Percentiles rank a stretch among this genome's conserved stretches.
phyloP scores from a whole-genome alignment of 2,888 invertebrate genomes.

The Lycaena phlaeas region DNA sequence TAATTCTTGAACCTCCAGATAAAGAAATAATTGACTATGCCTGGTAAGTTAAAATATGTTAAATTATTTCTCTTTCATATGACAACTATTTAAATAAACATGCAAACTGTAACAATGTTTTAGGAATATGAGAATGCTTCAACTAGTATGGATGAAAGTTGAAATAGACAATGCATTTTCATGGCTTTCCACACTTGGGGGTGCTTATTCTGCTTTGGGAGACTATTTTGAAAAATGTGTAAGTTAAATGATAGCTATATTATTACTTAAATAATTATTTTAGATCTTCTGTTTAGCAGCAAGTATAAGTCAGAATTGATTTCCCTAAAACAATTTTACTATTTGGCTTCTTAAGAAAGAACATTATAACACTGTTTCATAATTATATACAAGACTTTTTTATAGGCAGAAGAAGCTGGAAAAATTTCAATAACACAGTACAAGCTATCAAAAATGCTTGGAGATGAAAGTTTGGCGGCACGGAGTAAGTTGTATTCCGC shows the following conservation, averaged over 20 bases:
- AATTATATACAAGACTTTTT: too few species aligned
- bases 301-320: too few species aligned
- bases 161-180: constrained; percentile 91
- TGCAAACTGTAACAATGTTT: too few species aligned
- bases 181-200: constrained; percentile 96
- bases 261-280: too few species aligned
- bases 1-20: constrained; percentile 72
- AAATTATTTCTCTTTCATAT: too few species aligned
- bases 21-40: constrained; percentile 79
- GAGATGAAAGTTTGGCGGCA: constrained; percentile 85
- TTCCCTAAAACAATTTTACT: too few species aligned
- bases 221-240: constrained; percentile 87
- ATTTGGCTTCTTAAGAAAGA: too few species aligned
- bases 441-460: constrained; percentile 82
- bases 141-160: constrained; percentile 72
- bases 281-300: too few species aligned
- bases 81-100: too few species aligned
- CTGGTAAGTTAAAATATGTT: constrained; percentile 67
- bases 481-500: constrained; percentile 91
- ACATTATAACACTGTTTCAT: too few species aligned
- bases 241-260: too few species aligned
- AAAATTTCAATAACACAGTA: constrained; percentile 90
- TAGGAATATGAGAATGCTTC: constrained; percentile 58
- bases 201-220: constrained; percentile 95
- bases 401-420: constrained; percentile 89